A percentile compares a stretch with the other conserved stretches of the same genome.
These are phyloP conservation scores for Hyperoplus immaculatus DNA, from an alignment of 2,797 vertebrate genomes.

Conservation along the genomic window DNA sequence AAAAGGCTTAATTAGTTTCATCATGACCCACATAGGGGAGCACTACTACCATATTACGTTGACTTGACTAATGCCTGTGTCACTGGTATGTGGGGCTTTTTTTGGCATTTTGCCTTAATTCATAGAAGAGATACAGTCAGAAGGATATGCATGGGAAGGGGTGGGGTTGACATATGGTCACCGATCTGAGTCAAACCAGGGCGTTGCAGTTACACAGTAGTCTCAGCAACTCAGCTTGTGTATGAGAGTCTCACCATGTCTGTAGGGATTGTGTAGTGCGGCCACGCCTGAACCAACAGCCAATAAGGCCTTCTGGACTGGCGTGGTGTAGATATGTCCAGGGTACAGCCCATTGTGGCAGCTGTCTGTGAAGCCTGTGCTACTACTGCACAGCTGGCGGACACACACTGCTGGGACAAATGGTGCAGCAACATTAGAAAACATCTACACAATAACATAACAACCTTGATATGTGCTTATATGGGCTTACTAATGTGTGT, in stretches of 20 bases:
- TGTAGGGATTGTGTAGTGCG: slow-evolving; percentile 92
- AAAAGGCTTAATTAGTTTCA: too few species aligned
- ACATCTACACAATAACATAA: neutral
- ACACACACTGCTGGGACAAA: slow-evolving; percentile 47
- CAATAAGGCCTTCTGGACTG: slow-evolving; percentile 91
- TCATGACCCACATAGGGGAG: neutral
- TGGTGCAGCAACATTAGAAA: neutral
- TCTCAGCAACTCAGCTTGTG: too few species aligned
- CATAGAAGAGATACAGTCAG: too few species aligned
- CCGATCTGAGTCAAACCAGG: neutral
- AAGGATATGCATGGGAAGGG: neutral
- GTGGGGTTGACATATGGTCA: neutral
- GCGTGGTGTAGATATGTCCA: slow-evolving; percentile 90
- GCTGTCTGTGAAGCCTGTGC: slow-evolving; percentile 34
- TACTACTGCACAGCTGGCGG: slow-evolving; percentile 53
- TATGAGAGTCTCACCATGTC: slow-evolving; percentile 89
- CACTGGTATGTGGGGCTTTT: neutral
- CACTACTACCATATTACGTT: neutral
- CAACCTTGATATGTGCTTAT: neutral
- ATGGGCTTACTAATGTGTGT: neutral
- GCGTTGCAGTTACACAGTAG: too few species aligned
- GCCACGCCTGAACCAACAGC: slow-evolving; percentile 90
- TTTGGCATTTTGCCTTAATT: neutral
- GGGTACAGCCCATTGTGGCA: slow-evolving; percentile 85
- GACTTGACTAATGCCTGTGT: too few species aligned